These are phyloP conservation scores for Cremastinae sp. DNA, from an alignment of 2,888 invertebrate genomes.

Conservation along the genomic window DNA sequence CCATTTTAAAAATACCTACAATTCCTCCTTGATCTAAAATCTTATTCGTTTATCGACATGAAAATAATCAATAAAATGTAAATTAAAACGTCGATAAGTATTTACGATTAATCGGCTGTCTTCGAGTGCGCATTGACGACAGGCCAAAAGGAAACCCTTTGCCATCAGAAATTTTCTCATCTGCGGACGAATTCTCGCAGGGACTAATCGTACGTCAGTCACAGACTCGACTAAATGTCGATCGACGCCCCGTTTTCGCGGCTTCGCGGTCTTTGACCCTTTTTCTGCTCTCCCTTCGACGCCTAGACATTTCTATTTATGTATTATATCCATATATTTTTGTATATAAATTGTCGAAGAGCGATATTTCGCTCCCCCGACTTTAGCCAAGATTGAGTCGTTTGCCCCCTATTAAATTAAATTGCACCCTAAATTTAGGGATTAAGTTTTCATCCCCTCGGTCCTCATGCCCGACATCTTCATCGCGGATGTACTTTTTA, in stretches of 20 bases:
- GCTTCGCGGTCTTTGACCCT: conserved; percentile 57
- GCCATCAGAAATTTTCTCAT: conserved; percentile 40
- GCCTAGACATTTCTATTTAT: conserved; percentile 37
- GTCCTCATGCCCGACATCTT: background rate
- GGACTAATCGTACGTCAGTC: conserved; percentile 74
- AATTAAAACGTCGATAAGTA: background rate
- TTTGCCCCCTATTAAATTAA: conserved; percentile 76
- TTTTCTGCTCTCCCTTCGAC: conserved; percentile 30
- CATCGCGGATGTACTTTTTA: background rate
- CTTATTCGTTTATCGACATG: too few relatives aligned
- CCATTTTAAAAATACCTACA: too few relatives aligned
- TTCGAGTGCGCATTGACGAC: background rate
- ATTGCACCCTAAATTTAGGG: conserved; percentile 74
- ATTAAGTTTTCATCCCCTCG: conserved; percentile 49
- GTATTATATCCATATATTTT: conserved; percentile 2
- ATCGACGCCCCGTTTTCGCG: conserved; percentile 68
- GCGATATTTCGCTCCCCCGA: conserved; percentile 46
- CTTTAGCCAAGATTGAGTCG: conserved; percentile 43
- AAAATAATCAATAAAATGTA: too few relatives aligned
- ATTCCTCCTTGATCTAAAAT: too few relatives aligned
- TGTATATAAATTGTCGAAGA: conserved; percentile 4
- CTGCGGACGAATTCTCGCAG: conserved; percentile 57
- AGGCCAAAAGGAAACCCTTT: conserved; percentile 24
- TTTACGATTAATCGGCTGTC: conserved; percentile 13
- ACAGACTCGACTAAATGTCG: conserved; percentile 79